phyloP scores from a whole-genome alignment of 2,797 vertebrate species.

The Tenualosa ilisha region DNA sequence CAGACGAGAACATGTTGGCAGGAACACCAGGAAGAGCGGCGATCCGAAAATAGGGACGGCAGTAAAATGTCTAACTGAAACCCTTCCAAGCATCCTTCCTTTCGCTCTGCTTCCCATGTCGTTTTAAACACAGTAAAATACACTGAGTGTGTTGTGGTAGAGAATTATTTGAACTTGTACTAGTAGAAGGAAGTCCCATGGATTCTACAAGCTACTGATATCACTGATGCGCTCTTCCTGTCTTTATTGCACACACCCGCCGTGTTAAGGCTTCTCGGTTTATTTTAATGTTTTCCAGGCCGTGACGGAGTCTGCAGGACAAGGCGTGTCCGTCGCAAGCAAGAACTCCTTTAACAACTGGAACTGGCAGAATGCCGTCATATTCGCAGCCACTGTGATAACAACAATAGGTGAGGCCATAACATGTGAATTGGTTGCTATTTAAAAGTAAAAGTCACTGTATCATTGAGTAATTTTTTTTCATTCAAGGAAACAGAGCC shows the following conservation, averaged over 20 bases:
- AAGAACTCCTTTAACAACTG: constrained; percentile 85
- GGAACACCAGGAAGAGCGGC: background rate
- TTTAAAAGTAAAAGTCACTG: background rate
- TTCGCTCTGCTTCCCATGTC: background rate
- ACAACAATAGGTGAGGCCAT: constrained; percentile 87
- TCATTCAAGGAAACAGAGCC: background rate
- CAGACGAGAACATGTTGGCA: constrained; percentile 13
- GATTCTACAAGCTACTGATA: background rate
- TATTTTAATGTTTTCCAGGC: constrained; percentile 64
- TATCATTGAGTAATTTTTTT: background rate
- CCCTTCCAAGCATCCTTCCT: constrained; percentile 7
- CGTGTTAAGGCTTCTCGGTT: background rate
- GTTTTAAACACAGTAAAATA: background rate
- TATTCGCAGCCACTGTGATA: constrained; percentile 94
- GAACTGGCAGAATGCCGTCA: constrained; percentile 92
- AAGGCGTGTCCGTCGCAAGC: constrained; percentile 88
- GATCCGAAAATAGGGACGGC: constrained; percentile 1
- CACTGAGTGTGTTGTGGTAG: background rate
- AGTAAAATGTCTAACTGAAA: background rate
- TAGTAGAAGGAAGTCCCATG: background rate
- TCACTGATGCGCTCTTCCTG: background rate
- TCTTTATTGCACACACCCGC: background rate
- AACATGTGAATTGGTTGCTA: background rate
- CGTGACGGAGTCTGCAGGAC: constrained; percentile 84
- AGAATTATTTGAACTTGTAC: background rate